Evolutionary conservation across 2,888 invertebrate genomes (phyloP), one percentile per base, ranked within the genome.

Genomic region (Petrolisthes manimaculis): DNA sequence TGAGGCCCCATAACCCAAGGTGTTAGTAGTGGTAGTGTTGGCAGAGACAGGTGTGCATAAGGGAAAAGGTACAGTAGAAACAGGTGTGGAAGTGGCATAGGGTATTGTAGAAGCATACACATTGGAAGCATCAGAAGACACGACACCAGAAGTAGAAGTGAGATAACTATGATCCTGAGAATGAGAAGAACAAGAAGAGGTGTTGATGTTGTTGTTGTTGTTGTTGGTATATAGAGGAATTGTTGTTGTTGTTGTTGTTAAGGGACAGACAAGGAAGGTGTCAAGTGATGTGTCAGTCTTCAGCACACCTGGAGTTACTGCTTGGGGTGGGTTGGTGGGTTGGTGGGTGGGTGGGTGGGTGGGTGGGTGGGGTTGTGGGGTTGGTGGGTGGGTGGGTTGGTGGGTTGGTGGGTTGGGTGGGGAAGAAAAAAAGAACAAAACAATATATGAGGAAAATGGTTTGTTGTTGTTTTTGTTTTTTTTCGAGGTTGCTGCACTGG

Each of bases 301-400:
- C 88, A 56, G 84, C 74, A 74, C 84, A 88, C 84, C 88, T 88
- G 80, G 56, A 84, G 88, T 88, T 88, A 88, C 88, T 88, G 88
- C 88, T 84, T 84, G 88, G 79, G 80, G 88, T 61, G 78, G 78
- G 78, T 61, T 69, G 78, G 78, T 78, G 84, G 78, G 78, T 37
- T 78, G 37, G 37, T 37, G 37, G 37, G 37, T 37, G 0, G 37
- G 37, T 37, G 0, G 37, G 37, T n/a, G 79, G 80, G 88, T 61
- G 78, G 78, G 78, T n/a, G n/a, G 78, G 21, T 78, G 84, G 78
- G 78, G 14, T 78, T 0, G 37, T 37, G 37, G 37, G 37, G n/a
- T 37, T 37, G 80, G 88, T 61, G 78, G 78, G 78, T n/a, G n/a
- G 78, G 21, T 78, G 84, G 78, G 78, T 37, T 78, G 37, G 37